Evolutionary conservation across 2,888 invertebrate genomes (phyloP), one percentile per base, ranked within the genome.

Genomic region (Cheilosia scutellata): DNA sequence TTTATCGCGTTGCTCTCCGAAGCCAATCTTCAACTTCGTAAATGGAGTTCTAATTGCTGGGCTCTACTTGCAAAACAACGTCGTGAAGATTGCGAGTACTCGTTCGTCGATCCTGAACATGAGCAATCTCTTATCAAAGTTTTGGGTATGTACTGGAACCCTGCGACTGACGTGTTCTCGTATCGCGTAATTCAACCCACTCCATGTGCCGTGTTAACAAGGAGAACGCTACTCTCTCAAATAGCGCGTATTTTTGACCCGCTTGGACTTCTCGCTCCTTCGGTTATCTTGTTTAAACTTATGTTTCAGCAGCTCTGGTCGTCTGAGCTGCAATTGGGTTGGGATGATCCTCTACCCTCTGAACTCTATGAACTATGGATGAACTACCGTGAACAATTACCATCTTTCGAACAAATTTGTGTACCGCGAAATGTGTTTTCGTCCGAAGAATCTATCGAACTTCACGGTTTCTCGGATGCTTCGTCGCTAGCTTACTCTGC

Each of bases 401-500:
- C 40, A 5, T 42, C 1, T 7, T 71, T 60, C 4, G 51, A 72
- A 20, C 27, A 53, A n/a, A 49, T 71, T 11, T 4, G 29, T 0
- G 49, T 58, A 1, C 47, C 57, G n/a, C 31, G 57, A 5, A 20
- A 49, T 33, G 25, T 37, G n/a, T 57, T 65, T 25, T 5, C 47
- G 6, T 33, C 47, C 3, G 29, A 20, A 2, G n/a, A 31, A 9
- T n/a, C 3, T 4, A 53, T 68, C 6, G 70, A 70, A 11, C 33
- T 70, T 0, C 70, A 70, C 25, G 58, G 70, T 2, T 70, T 70
- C 9, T 47, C 33, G 2, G 58, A 70, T 9, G 57, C 70, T 2
- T 70, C 70, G 9, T 42, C 74, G 7, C 4, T 63, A 0, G 75
- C 84, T 11, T 84, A 49, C 11, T 42, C 74, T 5, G 74, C 84